A percentile compares a stretch with the other conserved stretches of the same genome.
phyloP scores from a whole-genome alignment of 2,113 vertebrate genomes.

The Heloderma charlesbogerti region DNA sequence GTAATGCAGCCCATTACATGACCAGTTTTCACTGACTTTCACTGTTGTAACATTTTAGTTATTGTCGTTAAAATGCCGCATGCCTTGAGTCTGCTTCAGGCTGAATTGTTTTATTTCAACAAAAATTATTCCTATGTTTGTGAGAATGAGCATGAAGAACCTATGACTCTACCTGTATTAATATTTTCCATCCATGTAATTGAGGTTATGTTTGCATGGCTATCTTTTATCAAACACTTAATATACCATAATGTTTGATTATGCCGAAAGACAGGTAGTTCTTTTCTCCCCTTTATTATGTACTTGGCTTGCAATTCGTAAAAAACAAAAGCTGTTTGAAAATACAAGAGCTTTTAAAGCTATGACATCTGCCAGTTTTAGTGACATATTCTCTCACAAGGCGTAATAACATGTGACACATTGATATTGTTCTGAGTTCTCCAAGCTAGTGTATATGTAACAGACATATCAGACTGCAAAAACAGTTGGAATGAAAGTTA shows the following conservation, averaged over 20 bases:
- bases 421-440: conserved; percentile 17
- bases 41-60: neutral
- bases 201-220: neutral
- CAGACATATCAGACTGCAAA: conserved; percentile 16
- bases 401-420: conserved; percentile 40
- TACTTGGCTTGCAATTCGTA: conserved; percentile 48
- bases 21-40: neutral
- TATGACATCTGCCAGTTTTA: conserved; percentile 46
- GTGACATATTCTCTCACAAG: conserved; percentile 23
- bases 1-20: too few relatives aligned
- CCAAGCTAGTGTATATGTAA: conserved; percentile 10
- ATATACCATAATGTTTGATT: neutral
- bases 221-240: neutral
- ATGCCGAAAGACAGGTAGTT: neutral
- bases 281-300: conserved; percentile 12
- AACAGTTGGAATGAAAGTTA: conserved; percentile 40
- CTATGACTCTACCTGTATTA: neutral
- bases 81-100: neutral
- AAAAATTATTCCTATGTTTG: neutral
- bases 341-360: conserved; percentile 50
- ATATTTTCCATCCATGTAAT: neutral
- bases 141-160: neutral
- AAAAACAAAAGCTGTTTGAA: conserved; percentile 21
- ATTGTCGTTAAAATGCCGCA: neutral
- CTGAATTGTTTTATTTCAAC: neutral